phyloP scores from a whole-genome alignment of 2,113 vertebrate genomes.

The Hemichromis elongatus region DNA sequence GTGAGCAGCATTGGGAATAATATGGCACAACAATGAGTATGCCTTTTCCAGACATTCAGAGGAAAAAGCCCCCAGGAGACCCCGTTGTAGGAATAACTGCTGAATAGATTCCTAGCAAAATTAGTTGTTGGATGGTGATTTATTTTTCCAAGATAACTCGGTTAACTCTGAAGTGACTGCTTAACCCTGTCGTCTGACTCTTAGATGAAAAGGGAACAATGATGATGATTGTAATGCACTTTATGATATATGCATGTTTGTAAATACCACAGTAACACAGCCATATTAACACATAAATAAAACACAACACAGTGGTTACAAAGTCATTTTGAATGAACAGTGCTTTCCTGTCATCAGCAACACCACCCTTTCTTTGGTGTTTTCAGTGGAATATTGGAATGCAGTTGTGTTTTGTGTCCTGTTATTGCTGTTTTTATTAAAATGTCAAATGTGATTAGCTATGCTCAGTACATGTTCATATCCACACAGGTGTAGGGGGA shows the following conservation, averaged over 20 bases:
- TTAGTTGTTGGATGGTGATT: neutral
- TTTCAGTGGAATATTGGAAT: neutral
- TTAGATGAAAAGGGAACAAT: neutral
- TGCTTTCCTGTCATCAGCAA: neutral
- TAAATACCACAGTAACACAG: neutral
- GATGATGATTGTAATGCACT: neutral
- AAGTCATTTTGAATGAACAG: neutral
- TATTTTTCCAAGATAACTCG: neutral
- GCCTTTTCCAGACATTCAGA: neutral
- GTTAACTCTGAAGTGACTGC: neutral
- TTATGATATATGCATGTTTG: neutral
- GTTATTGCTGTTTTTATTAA: neutral
- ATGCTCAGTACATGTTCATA: neutral
- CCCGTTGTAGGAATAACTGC: neutral
- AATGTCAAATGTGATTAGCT: neutral
- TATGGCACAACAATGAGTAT: neutral
- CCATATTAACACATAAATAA: neutral
- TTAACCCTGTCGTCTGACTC: neutral
- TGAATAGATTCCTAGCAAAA: conserved; percentile 1
- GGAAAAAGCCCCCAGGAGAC: neutral
- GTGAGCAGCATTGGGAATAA: neutral
- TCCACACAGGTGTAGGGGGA: conserved; percentile 80
- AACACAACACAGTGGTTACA: neutral
- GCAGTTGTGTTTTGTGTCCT: neutral
- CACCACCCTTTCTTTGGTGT: neutral